phyloP scores from a whole-genome alignment of 2,888 invertebrate species.

The Sthenelais limicola region DNA sequence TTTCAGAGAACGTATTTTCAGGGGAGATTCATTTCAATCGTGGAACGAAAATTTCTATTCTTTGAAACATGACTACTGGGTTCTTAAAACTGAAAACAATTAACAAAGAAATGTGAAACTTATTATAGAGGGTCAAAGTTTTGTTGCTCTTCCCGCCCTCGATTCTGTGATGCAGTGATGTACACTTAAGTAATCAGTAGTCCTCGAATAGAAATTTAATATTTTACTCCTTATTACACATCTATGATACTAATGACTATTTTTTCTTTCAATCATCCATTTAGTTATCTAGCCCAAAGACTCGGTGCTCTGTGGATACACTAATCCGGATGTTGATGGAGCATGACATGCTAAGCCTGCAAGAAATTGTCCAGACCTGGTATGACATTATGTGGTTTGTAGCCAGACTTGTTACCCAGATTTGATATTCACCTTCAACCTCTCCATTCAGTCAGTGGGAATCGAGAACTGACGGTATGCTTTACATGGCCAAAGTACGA shows the following conservation, averaged over 20 bases:
- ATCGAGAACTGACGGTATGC: conserved; percentile 1
- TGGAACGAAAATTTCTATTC: conserved; percentile 36
- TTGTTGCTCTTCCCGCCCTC: too few relatives aligned
- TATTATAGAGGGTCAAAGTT: too few relatives aligned
- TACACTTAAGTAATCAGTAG: too few relatives aligned
- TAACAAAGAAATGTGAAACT: too few relatives aligned
- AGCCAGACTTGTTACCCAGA: conserved; percentile 39
- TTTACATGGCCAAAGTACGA: conserved; percentile 20
- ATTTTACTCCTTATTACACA: conserved; percentile 24
- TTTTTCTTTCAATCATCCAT: conserved; percentile 42
- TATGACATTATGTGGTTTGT: conserved; percentile 45
- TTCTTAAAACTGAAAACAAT: too few relatives aligned
- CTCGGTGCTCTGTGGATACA: conserved; percentile 30
- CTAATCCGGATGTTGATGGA: conserved; percentile 37
- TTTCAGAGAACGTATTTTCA: too few relatives aligned
- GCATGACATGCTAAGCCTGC: conserved; percentile 41
- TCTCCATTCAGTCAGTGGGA: conserved; percentile 23
- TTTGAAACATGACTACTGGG: conserved; percentile 22
- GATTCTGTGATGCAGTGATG: too few relatives aligned
- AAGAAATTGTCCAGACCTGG: conserved; percentile 40
- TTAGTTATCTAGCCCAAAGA: conserved; percentile 42
- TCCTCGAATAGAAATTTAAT: conserved; percentile 32
- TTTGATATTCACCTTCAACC: conserved; percentile 33
- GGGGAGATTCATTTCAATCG: too few relatives aligned
- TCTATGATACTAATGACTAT: conserved; percentile 41